Conservation (phyloP, 2,888 invertebrate genomes). For the Myathropa florea region DNA sequence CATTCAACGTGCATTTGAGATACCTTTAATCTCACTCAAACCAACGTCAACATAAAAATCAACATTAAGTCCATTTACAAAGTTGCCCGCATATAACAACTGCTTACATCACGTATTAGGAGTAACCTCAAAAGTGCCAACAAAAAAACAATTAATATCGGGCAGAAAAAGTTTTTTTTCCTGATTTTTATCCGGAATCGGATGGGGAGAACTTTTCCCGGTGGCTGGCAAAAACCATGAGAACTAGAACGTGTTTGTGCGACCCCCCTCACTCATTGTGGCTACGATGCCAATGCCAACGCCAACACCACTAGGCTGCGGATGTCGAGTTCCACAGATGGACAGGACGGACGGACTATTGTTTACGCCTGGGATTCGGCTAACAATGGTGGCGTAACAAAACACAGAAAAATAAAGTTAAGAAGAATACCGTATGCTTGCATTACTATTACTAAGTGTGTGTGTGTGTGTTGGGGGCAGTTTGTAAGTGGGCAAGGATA, state of each 20-base stretch:
- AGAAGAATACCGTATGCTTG: background rate
- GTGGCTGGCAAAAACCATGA: slow-evolving; percentile 56
- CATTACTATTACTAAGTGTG: background rate
- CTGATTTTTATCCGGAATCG: slow-evolving; percentile 61
- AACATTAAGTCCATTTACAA: slow-evolving; percentile 48
- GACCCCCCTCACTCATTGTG: slow-evolving; percentile 9
- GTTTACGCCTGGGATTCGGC: slow-evolving; percentile 44
- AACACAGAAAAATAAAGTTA: slow-evolving; percentile 27
- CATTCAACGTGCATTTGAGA: slow-evolving; percentile 49
- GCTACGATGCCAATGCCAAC: background rate
- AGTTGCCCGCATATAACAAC: slow-evolving; percentile 34
- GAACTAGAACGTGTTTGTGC: slow-evolving; percentile 58
- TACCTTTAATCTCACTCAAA: slow-evolving; percentile 40
- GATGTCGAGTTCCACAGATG: slow-evolving; percentile 31
- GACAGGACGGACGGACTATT: slow-evolving; percentile 35
- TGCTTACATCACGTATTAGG: slow-evolving; percentile 52
- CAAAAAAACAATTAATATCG: slow-evolving; percentile 66
- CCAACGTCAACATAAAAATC: slow-evolving; percentile 52
- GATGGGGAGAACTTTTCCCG: slow-evolving; percentile 48
- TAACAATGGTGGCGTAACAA: slow-evolving; percentile 37
- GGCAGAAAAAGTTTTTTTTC: slow-evolving; percentile 39
- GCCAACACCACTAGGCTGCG: slow-evolving; percentile 30
- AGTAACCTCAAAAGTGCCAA: slow-evolving; percentile 56
- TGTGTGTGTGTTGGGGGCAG: background rate
- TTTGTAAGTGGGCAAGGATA: background rate